Percentiles rank a stretch among this genome's conserved stretches.
Conservation (phyloP, 2,113 vertebrate species). For the Corydoras maculifer region DNA sequence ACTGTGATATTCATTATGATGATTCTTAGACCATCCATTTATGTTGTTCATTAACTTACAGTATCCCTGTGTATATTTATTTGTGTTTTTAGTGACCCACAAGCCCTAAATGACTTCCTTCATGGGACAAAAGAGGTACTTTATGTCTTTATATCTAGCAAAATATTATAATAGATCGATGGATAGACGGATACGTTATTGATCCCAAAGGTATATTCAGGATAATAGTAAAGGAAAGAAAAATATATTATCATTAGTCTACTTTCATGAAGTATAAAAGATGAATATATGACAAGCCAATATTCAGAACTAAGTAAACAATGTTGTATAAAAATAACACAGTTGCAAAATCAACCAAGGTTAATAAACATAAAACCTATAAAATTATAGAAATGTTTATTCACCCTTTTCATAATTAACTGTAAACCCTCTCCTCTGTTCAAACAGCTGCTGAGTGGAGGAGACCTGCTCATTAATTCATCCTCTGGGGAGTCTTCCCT, state of each 20-base stretch:
- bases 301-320: too few species aligned
- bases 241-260: too few species aligned
- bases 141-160: too few species aligned
- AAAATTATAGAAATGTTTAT: not conserved
- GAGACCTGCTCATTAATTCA: slow-evolving; percentile 70
- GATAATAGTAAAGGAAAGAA: too few species aligned
- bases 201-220: too few species aligned
- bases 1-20: not conserved
- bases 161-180: too few species aligned
- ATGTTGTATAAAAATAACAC: not conserved
- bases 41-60: too few species aligned
- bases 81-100: slow-evolving; percentile 59
- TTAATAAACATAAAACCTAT: not conserved
- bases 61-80: slow-evolving; percentile 2
- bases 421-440: slow-evolving; percentile 36
- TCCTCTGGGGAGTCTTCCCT: slow-evolving; percentile 68
- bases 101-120: slow-evolving; percentile 76
- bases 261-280: too few species aligned
- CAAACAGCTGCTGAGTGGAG: slow-evolving; percentile 67
- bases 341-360: not conserved
- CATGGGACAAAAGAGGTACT: slow-evolving; percentile 73
- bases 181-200: too few species aligned
- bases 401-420: slow-evolving; percentile 30
- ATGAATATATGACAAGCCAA: too few species aligned
- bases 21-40: too few species aligned